phyloP scores from a whole-genome alignment of 92 coral and sea anemone species.

The Pocillopora grandis region DNA sequence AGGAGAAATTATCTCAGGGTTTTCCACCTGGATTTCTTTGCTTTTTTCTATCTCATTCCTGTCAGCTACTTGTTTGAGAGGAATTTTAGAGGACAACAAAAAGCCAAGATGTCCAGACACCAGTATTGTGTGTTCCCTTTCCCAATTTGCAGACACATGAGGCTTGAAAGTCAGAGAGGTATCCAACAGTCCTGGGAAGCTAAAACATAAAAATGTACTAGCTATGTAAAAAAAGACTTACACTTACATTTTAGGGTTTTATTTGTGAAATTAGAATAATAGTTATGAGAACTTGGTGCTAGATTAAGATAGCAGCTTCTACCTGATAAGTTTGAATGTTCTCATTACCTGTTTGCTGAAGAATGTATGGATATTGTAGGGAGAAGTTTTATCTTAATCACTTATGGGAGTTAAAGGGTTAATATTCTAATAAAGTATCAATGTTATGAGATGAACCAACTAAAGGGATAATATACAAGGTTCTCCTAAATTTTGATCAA shows the following conservation, averaged over 20 bases:
- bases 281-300: too few relatives aligned
- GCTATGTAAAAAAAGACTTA: background rate
- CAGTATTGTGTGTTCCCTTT: slow-evolving; percentile 62
- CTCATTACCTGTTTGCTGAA: too few relatives aligned
- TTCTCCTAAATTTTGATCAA: too few relatives aligned
- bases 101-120: slow-evolving; percentile 85
- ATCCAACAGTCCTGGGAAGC: slow-evolving; percentile 78
- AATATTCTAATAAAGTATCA: too few relatives aligned
- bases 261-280: too few relatives aligned
- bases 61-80: slow-evolving; percentile 62
- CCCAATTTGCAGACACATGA: slow-evolving; percentile 71
- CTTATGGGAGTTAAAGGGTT: too few relatives aligned
- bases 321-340: too few relatives aligned
- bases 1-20: slow-evolving; percentile 88
- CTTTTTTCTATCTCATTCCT: slow-evolving; percentile 54
- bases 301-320: too few relatives aligned
- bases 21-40: slow-evolving; percentile 43
- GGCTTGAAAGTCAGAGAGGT: slow-evolving; percentile 85
- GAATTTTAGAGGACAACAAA: slow-evolving; percentile 76
- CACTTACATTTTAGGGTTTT: background rate
- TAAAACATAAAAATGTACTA: slow-evolving; percentile 15
- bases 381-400: too few relatives aligned
- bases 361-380: too few relatives aligned
- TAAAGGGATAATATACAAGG: too few relatives aligned
- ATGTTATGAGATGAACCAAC: too few relatives aligned